Conservation (phyloP, 35 echinoderm and acorn worm genomes). For the Heliocidaris tuberculata region DNA sequence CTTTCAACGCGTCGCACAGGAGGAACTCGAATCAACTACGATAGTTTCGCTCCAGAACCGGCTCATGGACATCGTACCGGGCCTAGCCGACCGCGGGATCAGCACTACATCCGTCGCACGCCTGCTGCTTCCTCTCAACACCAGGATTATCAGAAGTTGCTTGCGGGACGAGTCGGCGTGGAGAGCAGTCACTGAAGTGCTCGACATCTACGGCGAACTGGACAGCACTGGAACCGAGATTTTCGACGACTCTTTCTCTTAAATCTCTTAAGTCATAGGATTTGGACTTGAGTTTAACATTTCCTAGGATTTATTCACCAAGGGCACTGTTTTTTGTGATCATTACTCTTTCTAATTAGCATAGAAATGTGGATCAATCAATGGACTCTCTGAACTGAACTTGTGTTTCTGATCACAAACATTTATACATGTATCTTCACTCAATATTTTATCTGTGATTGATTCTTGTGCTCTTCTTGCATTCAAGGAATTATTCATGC, state of each 20-base stretch:
- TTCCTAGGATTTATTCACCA: no score
- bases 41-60: background rate
- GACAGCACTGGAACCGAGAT: background rate
- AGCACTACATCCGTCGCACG: background rate
- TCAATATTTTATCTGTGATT: background rate
- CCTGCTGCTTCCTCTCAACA: background rate
- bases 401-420: background rate
- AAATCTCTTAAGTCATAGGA: background rate
- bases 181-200: background rate
- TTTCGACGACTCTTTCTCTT: background rate
- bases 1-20: background rate
- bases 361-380: no score
- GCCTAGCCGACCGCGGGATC: background rate
- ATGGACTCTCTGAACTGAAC: no score
- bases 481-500: background rate
- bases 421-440: background rate
- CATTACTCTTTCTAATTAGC: no score
- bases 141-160: background rate
- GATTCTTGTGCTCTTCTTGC: background rate
- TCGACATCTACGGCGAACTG: background rate
- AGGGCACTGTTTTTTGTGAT: no score
- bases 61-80: background rate
- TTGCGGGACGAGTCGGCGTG: background rate
- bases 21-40: background rate
- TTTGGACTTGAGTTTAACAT: background rate